phyloP scores from a whole-genome alignment of 2,888 invertebrate genomes.

The Molanna angustata region DNA sequence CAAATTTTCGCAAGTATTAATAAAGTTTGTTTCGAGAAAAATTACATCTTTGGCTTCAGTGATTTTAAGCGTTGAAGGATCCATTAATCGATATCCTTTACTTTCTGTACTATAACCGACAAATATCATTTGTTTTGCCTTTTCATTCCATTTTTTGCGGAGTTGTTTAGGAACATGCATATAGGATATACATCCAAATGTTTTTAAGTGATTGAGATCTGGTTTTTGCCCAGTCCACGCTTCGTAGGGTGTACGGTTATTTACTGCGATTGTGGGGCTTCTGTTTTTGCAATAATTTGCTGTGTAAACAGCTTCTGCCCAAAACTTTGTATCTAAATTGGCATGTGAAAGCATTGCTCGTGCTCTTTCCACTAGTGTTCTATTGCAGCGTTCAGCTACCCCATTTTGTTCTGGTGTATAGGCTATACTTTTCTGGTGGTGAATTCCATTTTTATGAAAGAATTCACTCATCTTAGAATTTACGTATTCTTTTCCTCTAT shows the following conservation, averaged over 20 bases:
- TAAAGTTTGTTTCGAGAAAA: too few relatives aligned
- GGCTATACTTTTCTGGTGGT: background rate
- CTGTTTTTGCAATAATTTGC: slow-evolving; percentile 4
- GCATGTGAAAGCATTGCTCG: background rate
- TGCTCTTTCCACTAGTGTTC: slow-evolving; percentile 4
- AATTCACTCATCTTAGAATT: background rate
- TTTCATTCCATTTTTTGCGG: slow-evolving; percentile 2
- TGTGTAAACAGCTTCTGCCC: background rate
- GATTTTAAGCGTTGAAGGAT: too few relatives aligned
- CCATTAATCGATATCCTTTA: too few relatives aligned
- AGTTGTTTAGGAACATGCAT: background rate
- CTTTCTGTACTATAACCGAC: background rate
- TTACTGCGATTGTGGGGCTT: background rate
- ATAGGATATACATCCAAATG: background rate
- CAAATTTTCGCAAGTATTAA: too few relatives aligned
- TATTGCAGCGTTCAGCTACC: slow-evolving; percentile 1
- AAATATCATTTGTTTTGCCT: slow-evolving; percentile 1
- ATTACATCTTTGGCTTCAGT: too few relatives aligned
- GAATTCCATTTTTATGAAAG: background rate
- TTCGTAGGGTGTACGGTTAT: background rate
- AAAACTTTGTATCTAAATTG: background rate
- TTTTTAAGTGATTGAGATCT: background rate
- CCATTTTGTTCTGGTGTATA: slow-evolving; percentile 6
- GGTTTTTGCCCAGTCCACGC: slow-evolving; percentile 3
- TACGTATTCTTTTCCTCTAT: slow-evolving; percentile 1